A percentile compares a stretch with the other conserved stretches of the same genome.
These are phyloP conservation scores for Odocoileus hemionus DNA, from an alignment of 2,113 vertebrate genomes.

Conservation along the genomic window DNA sequence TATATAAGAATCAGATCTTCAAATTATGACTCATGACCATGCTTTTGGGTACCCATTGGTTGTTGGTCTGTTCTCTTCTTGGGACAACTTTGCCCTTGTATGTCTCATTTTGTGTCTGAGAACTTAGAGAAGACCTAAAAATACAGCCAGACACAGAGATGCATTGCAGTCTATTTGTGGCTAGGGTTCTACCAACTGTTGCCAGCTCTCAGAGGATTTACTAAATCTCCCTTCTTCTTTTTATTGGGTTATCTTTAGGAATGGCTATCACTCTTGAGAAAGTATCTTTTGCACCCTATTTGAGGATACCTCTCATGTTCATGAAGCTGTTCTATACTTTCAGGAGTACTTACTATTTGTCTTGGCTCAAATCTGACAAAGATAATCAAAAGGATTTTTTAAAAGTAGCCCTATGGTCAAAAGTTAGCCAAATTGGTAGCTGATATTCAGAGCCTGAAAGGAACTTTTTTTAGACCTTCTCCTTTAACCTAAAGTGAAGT, in stretches of 20 bases:
- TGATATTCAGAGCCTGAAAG: background rate
- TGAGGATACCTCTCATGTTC: background rate
- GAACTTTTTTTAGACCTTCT: background rate
- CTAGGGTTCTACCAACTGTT: background rate
- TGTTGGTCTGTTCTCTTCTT: background rate
- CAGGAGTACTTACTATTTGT: background rate
- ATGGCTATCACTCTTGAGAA: background rate
- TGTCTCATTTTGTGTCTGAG: background rate
- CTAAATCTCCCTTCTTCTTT: background rate
- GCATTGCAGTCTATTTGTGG: background rate
- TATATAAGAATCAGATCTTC: background rate
- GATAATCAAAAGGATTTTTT: background rate
- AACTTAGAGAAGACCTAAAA: background rate
- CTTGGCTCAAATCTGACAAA: background rate
- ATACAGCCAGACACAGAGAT: background rate
- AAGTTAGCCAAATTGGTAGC: background rate
- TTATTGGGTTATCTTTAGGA: background rate
- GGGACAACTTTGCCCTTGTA: background rate
- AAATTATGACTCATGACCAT: background rate
- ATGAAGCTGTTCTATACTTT: background rate
- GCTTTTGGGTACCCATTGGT: background rate
- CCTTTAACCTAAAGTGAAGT: background rate
- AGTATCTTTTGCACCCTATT: background rate
- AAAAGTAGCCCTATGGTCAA: background rate
- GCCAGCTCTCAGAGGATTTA: background rate